phyloP scores from a whole-genome alignment of 2,113 vertebrate species.

The Mirza zaza region DNA sequence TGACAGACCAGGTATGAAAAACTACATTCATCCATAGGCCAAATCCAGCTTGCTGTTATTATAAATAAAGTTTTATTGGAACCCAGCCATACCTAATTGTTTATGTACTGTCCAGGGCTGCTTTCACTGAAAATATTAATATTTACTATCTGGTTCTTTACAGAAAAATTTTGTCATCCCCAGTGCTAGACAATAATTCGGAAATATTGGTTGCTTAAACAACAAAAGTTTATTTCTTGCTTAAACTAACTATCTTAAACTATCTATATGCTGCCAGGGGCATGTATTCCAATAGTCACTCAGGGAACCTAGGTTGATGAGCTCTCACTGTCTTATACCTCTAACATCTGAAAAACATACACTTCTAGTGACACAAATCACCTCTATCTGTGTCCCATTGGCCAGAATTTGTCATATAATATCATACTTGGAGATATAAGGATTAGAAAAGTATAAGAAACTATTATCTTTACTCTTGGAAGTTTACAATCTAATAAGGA shows the following conservation, averaged over 20 bases:
- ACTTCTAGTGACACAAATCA: background rate
- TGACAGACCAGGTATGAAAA: background rate
- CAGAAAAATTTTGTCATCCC: background rate
- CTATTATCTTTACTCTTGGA: background rate
- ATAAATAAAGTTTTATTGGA: constrained; percentile 13
- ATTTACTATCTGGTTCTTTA: background rate
- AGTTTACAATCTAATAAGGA: background rate
- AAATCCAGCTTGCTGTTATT: constrained; percentile 15
- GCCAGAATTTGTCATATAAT: background rate
- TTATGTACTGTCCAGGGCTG: background rate
- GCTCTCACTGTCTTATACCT: background rate
- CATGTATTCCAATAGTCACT: background rate
- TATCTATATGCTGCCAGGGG: background rate
- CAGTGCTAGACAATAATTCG: background rate
- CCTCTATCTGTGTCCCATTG: background rate
- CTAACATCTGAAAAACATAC: background rate
- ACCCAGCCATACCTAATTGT: background rate
- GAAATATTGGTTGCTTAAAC: background rate
- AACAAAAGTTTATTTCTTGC: background rate
- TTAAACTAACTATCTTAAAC: background rate
- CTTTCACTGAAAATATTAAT: constrained; percentile 15
- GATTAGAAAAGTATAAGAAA: background rate
- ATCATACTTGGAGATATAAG: background rate
- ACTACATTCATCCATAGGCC: background rate
- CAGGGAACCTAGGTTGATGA: background rate